Evolutionary conservation across 2,113 vertebrate genomes (phyloP).

Genomic region (Notothenia rossii): DNA sequence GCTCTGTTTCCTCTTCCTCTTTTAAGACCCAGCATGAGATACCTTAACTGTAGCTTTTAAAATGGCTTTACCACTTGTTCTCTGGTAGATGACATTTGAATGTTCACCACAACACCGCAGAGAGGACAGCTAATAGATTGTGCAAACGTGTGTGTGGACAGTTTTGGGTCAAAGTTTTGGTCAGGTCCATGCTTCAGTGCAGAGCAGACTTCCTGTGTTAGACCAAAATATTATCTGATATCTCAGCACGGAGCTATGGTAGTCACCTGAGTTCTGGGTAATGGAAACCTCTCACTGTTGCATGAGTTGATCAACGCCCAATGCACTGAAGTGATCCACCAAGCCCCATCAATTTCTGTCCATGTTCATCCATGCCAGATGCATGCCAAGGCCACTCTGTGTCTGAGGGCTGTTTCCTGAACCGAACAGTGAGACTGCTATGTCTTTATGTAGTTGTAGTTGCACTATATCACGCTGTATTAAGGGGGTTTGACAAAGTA

Average conservation of each 20-base stretch:
- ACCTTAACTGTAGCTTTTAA: neutral
- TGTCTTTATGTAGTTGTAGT: constrained; percentile 5
- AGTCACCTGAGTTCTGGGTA: constrained; percentile 29
- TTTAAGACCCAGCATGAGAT: neutral
- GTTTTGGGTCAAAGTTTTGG: neutral
- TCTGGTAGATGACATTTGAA: neutral
- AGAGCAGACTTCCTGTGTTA: constrained; percentile 57
- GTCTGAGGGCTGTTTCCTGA: neutral
- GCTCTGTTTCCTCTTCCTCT: constrained; percentile 24
- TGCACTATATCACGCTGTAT: neutral
- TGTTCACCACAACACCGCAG: constrained; percentile 16
- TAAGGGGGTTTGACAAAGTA: neutral
- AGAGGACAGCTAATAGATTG: neutral
- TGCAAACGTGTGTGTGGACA: constrained; percentile 3
- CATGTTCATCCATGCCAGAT: constrained; percentile 7
- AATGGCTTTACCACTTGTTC: neutral
- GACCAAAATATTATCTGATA: constrained; percentile 24
- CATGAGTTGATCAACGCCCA: constrained; percentile 49
- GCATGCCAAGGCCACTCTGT: constrained; percentile 2
- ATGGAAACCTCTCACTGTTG: constrained; percentile 45
- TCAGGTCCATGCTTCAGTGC: constrained; percentile 4
- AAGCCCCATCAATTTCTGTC: constrained; percentile 18
- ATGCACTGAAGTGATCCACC: constrained; percentile 39
- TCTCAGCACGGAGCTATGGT: neutral
- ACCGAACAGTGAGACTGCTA: constrained; percentile 1